phyloP scores from a whole-genome alignment of 2,888 invertebrate genomes.

The Tipula vernalis region DNA sequence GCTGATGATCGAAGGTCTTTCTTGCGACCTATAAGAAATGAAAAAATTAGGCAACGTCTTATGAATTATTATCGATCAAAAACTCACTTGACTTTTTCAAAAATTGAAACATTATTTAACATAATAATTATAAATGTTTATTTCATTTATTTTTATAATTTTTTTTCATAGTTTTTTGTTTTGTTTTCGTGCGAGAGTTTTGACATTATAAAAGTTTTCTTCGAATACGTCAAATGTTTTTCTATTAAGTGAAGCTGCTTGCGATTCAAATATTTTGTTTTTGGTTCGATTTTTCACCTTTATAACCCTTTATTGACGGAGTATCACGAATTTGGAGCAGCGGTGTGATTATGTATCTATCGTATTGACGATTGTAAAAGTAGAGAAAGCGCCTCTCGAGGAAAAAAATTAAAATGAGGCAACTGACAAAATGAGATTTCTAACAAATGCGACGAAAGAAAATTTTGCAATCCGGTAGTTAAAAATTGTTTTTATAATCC shows the following conservation, averaged over 20 bases:
- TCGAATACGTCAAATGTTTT: background rate
- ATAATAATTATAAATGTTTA: background rate
- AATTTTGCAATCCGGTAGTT: no score
- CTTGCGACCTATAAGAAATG: constrained; percentile 12
- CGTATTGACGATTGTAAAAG: no score
- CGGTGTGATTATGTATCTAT: no score
- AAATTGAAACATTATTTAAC: constrained; percentile 15
- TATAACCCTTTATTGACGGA: no score
- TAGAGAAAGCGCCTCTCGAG: no score
- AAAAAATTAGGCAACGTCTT: constrained; percentile 7
- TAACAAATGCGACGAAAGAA: no score
- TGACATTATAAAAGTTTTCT: background rate
- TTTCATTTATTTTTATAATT: background rate
- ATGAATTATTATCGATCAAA: background rate
- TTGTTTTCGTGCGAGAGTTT: background rate
- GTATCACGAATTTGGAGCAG: no score
- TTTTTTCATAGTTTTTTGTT: background rate
- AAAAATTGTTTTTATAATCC: no score
- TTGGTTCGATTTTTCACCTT: no score
- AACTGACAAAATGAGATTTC: no score
- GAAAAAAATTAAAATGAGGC: no score
- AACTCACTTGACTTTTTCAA: constrained; percentile 17
- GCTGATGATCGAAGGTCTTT: background rate
- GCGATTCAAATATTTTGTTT: background rate
- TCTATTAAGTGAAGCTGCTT: background rate